Evolutionary conservation across 2,113 vertebrate species (phyloP).

Genomic region (Chunga burmeisteri): DNA sequence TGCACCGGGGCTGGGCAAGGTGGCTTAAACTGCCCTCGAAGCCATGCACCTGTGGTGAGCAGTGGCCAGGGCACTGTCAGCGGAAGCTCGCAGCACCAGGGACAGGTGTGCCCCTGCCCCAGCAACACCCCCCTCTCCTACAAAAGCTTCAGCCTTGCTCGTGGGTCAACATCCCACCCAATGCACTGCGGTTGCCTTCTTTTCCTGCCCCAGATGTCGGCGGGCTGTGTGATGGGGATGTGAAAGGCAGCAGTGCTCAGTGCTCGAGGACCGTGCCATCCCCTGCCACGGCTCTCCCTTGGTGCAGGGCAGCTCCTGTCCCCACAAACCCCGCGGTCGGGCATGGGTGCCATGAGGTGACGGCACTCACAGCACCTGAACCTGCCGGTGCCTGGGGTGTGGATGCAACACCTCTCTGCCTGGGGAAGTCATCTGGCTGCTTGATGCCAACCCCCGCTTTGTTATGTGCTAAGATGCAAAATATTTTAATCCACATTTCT

Average conservation of each 20-base stretch:
- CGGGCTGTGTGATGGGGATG: fast-evolving
- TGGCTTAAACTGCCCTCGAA: fast-evolving
- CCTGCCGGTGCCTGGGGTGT: not conserved
- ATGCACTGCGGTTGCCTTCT: fast-evolving
- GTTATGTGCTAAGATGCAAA: constrained; percentile 75
- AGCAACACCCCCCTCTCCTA: not conserved
- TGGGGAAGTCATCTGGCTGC: not conserved
- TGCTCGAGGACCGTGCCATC: fast-evolving
- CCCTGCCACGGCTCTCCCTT: not conserved
- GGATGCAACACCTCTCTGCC: not conserved
- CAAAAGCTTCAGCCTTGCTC: not conserved
- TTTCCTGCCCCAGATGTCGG: not conserved
- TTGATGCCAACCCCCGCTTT: constrained; percentile 51
- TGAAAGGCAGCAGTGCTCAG: not conserved
- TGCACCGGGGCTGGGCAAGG: not conserved
- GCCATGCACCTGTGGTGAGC: fast-evolving
- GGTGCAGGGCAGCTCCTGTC: not conserved
- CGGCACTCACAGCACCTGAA: fast-evolving
- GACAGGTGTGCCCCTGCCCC: not conserved
- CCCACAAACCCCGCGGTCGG: fast-evolving
- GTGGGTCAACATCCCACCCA: not conserved
- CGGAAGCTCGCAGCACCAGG: fast-evolving
- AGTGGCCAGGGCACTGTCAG: not conserved
- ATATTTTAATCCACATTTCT: constrained; percentile 78
- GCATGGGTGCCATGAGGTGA: fast-evolving